phyloP scores from a whole-genome alignment of 2,113 vertebrate genomes.

The Chionodraco myersi region DNA sequence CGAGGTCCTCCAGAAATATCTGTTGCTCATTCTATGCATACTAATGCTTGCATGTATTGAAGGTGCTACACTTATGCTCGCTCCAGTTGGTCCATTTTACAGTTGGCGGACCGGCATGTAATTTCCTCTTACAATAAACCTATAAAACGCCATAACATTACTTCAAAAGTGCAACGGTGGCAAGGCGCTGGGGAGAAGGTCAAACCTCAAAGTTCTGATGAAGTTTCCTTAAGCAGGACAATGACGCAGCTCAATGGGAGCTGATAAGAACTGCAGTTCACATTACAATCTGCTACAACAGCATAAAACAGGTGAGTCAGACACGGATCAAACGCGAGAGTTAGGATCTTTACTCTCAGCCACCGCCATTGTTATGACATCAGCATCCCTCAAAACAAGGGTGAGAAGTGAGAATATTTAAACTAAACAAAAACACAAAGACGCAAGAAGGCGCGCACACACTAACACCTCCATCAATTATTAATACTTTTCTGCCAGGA shows the following conservation, averaged over 20 bases:
- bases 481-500: constrained; percentile 63
- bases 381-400: constrained; percentile 30
- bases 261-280: constrained; percentile 13
- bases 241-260: not conserved
- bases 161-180: constrained; percentile 36
- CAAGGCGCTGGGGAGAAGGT: constrained; percentile 44
- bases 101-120: constrained; percentile 40
- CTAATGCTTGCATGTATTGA: constrained; percentile 54
- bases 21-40: constrained; percentile 57
- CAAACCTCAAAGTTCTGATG: constrained; percentile 42
- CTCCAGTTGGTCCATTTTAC: constrained; percentile 49
- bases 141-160: constrained; percentile 50
- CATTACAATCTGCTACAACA: not conserved
- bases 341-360: constrained; percentile 19
- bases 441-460: not conserved
- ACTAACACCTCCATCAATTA: constrained; percentile 19
- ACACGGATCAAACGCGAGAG: constrained; percentile 5
- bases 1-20: constrained; percentile 32
- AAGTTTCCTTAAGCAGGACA: constrained; percentile 37
- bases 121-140: constrained; percentile 54
- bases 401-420: constrained; percentile 23
- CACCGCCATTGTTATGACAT: constrained; percentile 19
- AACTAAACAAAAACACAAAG: constrained; percentile 24
- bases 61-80: constrained; percentile 36
- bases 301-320: constrained; percentile 15